phyloP scores from a whole-genome alignment of 1,140 invertebrate genomes.

The Dermatophagoides farinae region DNA sequence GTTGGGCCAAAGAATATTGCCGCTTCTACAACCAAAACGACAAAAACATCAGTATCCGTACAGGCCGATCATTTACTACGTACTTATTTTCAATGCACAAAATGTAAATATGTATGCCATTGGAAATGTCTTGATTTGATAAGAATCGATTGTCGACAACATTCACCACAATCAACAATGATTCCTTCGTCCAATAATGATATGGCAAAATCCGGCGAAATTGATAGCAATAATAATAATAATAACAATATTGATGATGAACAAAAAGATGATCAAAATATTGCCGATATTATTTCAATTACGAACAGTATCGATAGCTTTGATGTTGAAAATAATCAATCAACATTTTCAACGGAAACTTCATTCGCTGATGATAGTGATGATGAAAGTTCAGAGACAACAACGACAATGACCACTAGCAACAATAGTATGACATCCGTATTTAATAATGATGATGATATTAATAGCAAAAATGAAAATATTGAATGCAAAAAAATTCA shows the following conservation, averaged over 20 bases:
- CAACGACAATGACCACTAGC: neutral
- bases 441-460: neutral
- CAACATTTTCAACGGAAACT: neutral
- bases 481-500: neutral
- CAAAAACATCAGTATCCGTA: neutral
- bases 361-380: constrained; percentile 1
- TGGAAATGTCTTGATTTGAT: constrained; percentile 29
- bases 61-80: constrained; percentile 12
- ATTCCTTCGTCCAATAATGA: neutral
- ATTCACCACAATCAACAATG: neutral
- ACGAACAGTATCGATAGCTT: neutral
- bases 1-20: neutral
- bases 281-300: neutral
- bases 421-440: neutral
- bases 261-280: neutral
- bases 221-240: neutral
- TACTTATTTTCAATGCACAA: constrained; percentile 22
- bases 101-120: constrained; percentile 34
- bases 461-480: neutral
- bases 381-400: neutral
- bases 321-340: neutral
- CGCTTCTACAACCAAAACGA: neutral
- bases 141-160: constrained; percentile 28
- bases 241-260: neutral
- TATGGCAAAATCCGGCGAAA: neutral